Conservation (phyloP, 2,888 invertebrate genomes). For the Andrena camellia region DNA sequence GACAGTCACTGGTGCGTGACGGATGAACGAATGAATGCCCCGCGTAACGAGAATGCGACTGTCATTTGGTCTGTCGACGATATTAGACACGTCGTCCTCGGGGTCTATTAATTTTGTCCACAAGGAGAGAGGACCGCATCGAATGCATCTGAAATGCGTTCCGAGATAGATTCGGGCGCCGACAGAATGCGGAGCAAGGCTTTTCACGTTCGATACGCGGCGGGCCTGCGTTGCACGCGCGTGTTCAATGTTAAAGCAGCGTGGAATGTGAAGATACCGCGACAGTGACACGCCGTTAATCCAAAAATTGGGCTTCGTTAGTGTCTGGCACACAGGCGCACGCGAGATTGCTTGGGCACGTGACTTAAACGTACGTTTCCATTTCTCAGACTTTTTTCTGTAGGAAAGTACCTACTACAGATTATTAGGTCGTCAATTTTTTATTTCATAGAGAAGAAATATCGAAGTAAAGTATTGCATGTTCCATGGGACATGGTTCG, state of each 20-base stretch:
- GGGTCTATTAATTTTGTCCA: constrained; percentile 64
- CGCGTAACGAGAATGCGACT: constrained; percentile 32
- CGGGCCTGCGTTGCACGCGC: not conserved
- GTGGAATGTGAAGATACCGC: constrained; percentile 28
- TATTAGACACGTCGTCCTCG: constrained; percentile 53
- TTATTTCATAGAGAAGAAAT: not conserved
- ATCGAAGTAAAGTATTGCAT: not conserved
- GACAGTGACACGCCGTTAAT: constrained; percentile 28
- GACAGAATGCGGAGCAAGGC: constrained; percentile 57
- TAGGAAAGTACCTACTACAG: not conserved
- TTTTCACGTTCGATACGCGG: constrained; percentile 24
- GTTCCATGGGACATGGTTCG: too few species aligned
- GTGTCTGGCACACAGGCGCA: not conserved
- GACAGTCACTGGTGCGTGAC: constrained; percentile 46
- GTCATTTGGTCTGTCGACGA: constrained; percentile 54
- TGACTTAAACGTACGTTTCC: not conserved
- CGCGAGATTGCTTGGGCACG: not conserved
- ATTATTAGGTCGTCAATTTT: not conserved
- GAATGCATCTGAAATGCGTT: constrained; percentile 46
- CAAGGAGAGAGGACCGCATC: constrained; percentile 48
- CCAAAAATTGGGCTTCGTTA: constrained; percentile 17
- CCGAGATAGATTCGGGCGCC: constrained; percentile 45
- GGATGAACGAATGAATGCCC: constrained; percentile 37
- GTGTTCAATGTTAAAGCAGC: constrained; percentile 37
- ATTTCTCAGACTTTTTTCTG: not conserved